Evolutionary conservation across 2,797 vertebrate species (phyloP), one percentile per base, ranked within the genome.

Genomic region (Spondyliosoma cantharus): DNA sequence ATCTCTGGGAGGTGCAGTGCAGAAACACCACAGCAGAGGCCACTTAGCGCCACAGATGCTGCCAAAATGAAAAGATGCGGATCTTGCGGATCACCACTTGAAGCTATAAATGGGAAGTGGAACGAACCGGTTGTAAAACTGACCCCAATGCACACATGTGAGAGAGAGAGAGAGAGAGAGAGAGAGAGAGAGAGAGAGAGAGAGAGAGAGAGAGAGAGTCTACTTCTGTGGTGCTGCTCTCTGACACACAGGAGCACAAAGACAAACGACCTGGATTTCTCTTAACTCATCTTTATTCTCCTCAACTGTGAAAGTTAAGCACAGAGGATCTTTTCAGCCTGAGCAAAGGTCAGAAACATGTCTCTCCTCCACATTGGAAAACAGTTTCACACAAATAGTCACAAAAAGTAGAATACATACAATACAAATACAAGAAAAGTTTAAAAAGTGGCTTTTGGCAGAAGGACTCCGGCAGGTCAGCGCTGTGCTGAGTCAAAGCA

Each of bases 41-140:
- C 78, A 60, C 80, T 88, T 67, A 73, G 48, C 32, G 2, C 82
- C 75, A 48, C 54, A 71, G 50, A 60, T 19, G 78, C 32, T 78
- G 79, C 83, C 85, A 86, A 80, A 88, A 83, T 73, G 74, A 77
- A 57, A 78, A 70, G 71, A 78, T 61, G 74, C 4, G 74, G 78
- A 70, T 78, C 61, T 56, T 73, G 83, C 0, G 76, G 87, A 37
- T 84, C 46, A 48, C 73, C 82, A 19, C 48, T 52, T 52, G 3
- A 62, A 62, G 63, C 68, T 88, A 89, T 88, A 87, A 89, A 86
- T 58, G 62, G 74, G 42, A 68, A 76, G 67, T 50, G 58, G 88
- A 89, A 82, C 79, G 81, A 83, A 75, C 60, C 62, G 7, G 61
- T 72, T 71, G 76, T 22, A 70, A 88, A 85, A 76, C 29, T 76